Evolutionary conservation across 2,797 vertebrate species (phyloP).

Genomic region (Poliocrania exsul): DNA sequence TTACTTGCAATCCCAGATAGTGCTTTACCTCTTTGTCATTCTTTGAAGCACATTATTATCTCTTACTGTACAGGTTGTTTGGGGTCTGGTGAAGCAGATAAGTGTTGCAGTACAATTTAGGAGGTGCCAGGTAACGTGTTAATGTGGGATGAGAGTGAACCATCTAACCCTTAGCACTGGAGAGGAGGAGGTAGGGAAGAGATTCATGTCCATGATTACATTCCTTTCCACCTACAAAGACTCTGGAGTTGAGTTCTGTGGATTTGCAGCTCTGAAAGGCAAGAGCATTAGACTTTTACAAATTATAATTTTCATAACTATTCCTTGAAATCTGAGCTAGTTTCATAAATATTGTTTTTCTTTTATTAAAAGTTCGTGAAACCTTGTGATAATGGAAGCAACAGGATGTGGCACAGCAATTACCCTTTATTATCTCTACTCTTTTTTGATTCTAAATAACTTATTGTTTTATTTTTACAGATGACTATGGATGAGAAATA

Average conservation of each 20-base stretch:
- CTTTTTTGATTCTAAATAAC: not conserved
- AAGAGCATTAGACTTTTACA: not conserved
- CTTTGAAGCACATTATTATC: not conserved
- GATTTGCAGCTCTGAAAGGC: not conserved
- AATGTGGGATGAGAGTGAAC: not conserved
- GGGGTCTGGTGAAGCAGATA: not conserved
- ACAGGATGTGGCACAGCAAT: not conserved
- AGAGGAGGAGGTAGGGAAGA: not conserved
- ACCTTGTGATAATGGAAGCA: not conserved
- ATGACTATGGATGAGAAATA: constrained; percentile 99
- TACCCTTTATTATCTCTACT: not conserved
- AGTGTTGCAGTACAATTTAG: not conserved
- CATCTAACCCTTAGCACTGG: not conserved
- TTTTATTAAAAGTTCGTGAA: not conserved
- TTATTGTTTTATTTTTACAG: constrained; percentile 76
- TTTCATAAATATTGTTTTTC: not conserved
- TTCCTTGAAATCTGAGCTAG: not conserved
- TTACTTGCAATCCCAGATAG: not conserved
- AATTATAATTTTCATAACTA: not conserved
- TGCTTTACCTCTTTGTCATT: not conserved
- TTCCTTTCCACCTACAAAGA: not conserved
- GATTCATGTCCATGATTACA: fast-evolving
- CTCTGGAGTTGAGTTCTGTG: not conserved
- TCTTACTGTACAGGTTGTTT: not conserved
- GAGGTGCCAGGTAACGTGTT: not conserved